These are phyloP conservation scores for Crotalus tigris DNA, from an alignment of 2,113 vertebrate genomes.

Conservation along the genomic window DNA sequence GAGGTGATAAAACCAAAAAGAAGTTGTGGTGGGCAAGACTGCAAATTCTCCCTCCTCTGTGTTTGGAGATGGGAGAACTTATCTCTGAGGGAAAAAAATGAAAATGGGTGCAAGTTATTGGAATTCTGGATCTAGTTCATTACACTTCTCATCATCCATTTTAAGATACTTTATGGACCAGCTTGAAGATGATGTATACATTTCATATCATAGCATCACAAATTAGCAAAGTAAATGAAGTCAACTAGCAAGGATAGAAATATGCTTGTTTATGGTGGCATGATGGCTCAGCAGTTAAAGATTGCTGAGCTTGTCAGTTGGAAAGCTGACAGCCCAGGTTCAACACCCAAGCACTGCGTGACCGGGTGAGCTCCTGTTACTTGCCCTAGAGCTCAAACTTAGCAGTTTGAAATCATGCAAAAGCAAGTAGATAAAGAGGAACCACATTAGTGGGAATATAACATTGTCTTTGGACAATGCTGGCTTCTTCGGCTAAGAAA, in stretches of 20 bases:
- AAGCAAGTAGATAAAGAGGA: no score
- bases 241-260: background rate
- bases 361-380: no score
- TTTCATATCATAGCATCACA: background rate
- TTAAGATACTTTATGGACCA: background rate
- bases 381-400: no score
- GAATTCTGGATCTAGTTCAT: background rate
- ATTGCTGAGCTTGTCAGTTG: no score
- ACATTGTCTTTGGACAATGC: no score
- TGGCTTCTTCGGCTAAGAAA: no score
- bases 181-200: background rate
- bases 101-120: background rate
- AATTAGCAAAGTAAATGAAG: background rate
- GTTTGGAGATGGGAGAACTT: background rate
- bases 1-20: background rate
- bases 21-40: background rate
- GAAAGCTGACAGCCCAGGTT: no score
- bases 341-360: no score
- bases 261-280: background rate
- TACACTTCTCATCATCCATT: background rate
- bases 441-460: no score
- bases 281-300: no score
- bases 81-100: background rate
- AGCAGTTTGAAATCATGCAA: no score
- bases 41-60: background rate